Evolutionary conservation across 2,888 invertebrate species (phyloP), one percentile per base, ranked within the genome.

Genomic region (Macrosiphum euphorbiae): DNA sequence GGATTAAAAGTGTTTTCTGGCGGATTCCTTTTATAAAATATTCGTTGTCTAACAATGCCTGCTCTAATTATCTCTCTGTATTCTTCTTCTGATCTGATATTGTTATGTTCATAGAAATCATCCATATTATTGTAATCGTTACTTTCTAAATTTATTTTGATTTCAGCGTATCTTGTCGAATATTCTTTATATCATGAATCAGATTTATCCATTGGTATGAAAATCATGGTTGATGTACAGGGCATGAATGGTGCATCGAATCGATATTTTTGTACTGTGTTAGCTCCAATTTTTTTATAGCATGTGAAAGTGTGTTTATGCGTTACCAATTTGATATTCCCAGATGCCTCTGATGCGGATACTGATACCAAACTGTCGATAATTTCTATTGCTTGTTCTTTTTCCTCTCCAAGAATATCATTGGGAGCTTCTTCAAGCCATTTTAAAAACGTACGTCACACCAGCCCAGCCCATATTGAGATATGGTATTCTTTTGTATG

Each of bases 21-120:
- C 24, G 50, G 47, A n/a, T 67, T 26, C 5, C 85, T 10, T 84
- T 90, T 94, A n/a, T 61, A 52, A 58, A 94, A 94, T n/a, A 94
- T 52, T 50, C n/a, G 47, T 44, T 90, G 94, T 78, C 92, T 47
- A 47, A 8, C 24, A 28, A 92, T 92, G 16, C 85, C 93, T 8
- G 94, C 91, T 55, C 94, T 92, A 52, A 94, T 16, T 13, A 94
- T 92, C n/a, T 94, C 3, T 20, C 50, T 26, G 50, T 94, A 94
- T 35, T 92, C 47, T 41, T 92, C 88, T 13, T 44, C 88, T 84
- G 84, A 84, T 35, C 41, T 84, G 16, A 84, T 84, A 84, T 84
- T 84, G 13, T 84, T 84, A 35, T 16, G 3, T 35, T 84, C 84
- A 84, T 84, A 84, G 13, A 13, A 84, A 35, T n/a, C 41, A 35